Base-by-base conservation (phyloP, 2,888 invertebrate genomes). In the Dynastes grantii region DNA sequence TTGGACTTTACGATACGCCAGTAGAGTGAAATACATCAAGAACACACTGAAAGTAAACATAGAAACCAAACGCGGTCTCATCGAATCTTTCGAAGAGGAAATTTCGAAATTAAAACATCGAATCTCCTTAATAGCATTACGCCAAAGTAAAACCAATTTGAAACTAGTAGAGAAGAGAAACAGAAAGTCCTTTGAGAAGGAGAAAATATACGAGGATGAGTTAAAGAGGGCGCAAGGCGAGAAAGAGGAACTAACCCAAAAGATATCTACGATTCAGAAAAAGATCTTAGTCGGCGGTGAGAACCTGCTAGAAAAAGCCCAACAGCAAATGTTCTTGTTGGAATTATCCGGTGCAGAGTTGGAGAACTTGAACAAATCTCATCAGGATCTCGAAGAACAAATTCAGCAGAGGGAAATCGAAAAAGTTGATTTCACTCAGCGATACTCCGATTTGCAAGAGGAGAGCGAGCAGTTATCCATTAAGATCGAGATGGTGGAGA, bases 281-380 rank as follows among this genome's bases (percentile, higher is more conserved):
- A 98, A 98, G 88, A 97, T 99, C 76, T 92, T 99, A 29, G 95
- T 98, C 0, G 99, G 99, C 0, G 99, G 99, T 0, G 98, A 98
- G 89, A 98, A 99, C 89, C 91, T 99, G 6, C 90, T 98, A 79
- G 98, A 98, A 87, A 98, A 98, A 87, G 97, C 97, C 0, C 96
- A 98, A 86, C 93, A 95, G 0, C 98, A 98, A 87, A 94, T 97
- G 70, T 90, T 92, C 71, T 90, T 98, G 73, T 90, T 98, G 71
- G 96, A 96, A 82, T 95, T 95, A 80, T 96, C 97, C 0, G 94
- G 96, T 5, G 89, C 91, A 51, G 96, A 97, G 87, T 88, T 97
- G 68, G 94, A 95, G 83, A 91, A 92, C 84, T 90, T 96, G 16
- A 92, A 93, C 77, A 91, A 92, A 79, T 93, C 94, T 80, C 97